These are phyloP conservation scores for Lamellibrachia columna DNA, from an alignment of 2,888 invertebrate genomes.

Conservation along the genomic window DNA sequence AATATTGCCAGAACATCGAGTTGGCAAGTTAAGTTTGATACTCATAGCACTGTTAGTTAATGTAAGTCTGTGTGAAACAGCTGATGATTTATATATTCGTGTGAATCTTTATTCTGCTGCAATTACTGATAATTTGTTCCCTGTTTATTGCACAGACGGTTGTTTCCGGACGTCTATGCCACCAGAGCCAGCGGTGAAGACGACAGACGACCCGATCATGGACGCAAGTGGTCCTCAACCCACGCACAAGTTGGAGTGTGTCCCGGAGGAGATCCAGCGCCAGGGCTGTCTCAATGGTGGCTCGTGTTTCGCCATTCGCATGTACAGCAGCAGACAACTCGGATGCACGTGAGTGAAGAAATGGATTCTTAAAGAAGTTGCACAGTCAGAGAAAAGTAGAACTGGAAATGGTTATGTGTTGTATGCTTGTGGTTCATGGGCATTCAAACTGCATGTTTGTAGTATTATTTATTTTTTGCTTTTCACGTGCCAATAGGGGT, in stretches of 20 bases:
- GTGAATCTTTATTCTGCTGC: not conserved
- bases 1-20: no score
- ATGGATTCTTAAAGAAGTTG: not conserved
- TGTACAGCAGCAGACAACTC: not conserved
- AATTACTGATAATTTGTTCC: not conserved
- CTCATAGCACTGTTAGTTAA: no score
- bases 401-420: no score
- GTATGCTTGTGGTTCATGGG: no score
- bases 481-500: no score
- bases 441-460: no score
- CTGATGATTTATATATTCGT: no score
- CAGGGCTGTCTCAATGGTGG: slow-evolving; percentile 3
- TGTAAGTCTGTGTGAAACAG: no score
- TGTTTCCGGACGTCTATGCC: not conserved
- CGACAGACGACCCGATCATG: not conserved
- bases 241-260: not conserved
- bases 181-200: not conserved
- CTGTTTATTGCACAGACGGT: not conserved
- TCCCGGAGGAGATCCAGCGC: not conserved
- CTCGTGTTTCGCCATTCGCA: not conserved
- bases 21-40: no score
- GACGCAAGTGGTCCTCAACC: not conserved
- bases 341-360: not conserved
- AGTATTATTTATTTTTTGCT: no score
- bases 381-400: no score